These are phyloP conservation scores for Melanerpes formicivorus DNA, from an alignment of 2,113 vertebrate genomes.

Conservation along the genomic window DNA sequence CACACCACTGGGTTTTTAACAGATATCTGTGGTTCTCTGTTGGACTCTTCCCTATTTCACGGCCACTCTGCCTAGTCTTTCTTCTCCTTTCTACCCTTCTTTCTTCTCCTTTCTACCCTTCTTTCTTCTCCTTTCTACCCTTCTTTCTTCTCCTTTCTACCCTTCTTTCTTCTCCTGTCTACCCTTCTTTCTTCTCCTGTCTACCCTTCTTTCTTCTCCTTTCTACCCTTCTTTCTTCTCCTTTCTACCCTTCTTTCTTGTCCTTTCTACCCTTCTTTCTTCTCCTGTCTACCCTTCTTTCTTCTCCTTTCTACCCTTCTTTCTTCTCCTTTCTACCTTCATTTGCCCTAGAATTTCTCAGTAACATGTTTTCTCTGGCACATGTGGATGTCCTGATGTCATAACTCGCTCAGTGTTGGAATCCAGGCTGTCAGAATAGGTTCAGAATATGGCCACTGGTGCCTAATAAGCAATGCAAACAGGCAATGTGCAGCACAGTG, in stretches of 20 bases:
- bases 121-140: too few species aligned
- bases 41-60: background rate
- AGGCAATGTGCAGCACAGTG: background rate
- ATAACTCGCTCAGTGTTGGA: background rate
- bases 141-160: too few species aligned
- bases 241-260: too few species aligned
- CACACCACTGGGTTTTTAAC: background rate
- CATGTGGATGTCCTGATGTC: background rate
- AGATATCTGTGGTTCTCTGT: background rate
- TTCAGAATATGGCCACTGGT: background rate
- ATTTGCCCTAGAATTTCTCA: background rate
- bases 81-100: background rate
- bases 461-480: background rate
- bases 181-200: too few species aligned
- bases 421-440: background rate
- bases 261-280: too few species aligned
- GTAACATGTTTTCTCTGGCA: background rate
- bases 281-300: too few species aligned
- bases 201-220: too few species aligned
- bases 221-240: too few species aligned
- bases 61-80: background rate
- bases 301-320: too few species aligned
- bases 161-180: too few species aligned
- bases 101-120: too few species aligned
- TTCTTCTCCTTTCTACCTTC: background rate